Evolutionary conservation across 37 sponge, comb jelly and placozoan species (phyloP).

Genomic region (Hexactinellida sp.): DNA sequence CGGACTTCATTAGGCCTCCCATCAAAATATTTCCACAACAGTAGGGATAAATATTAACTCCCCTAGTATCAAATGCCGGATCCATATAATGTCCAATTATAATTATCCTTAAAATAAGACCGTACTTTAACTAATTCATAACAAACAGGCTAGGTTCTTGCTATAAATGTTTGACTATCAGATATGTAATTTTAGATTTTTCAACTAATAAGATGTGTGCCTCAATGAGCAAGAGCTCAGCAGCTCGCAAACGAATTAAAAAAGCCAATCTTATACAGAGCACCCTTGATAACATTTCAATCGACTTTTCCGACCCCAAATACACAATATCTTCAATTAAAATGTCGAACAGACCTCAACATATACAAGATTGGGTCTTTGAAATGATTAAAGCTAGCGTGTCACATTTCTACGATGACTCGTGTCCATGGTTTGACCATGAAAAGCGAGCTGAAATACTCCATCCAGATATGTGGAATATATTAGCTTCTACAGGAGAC

Average conservation of each 20-base stretch:
- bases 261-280: neutral
- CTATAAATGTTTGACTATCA: too few relatives aligned
- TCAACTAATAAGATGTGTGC: constrained; percentile 7
- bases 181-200: too few relatives aligned
- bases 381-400: neutral
- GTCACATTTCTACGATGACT: neutral
- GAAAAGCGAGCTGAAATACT: neutral
- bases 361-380: neutral
- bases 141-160: too few relatives aligned
- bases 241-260: neutral
- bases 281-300: neutral
- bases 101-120: too few relatives aligned
- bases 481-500: neutral
- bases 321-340: neutral
- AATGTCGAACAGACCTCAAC: neutral
- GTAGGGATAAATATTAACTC: too few relatives aligned
- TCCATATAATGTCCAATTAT: too few relatives aligned
- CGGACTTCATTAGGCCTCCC: too few relatives aligned
- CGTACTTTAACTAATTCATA: too few relatives aligned
- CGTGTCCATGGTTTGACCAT: neutral
- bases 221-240: neutral
- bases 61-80: too few relatives aligned
- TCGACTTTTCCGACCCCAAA: neutral
- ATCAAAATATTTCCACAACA: too few relatives aligned
- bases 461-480: constrained; percentile 10